These are phyloP conservation scores for Nyctalus aviator DNA, from an alignment of 2,797 vertebrate species.

Conservation along the genomic window DNA sequence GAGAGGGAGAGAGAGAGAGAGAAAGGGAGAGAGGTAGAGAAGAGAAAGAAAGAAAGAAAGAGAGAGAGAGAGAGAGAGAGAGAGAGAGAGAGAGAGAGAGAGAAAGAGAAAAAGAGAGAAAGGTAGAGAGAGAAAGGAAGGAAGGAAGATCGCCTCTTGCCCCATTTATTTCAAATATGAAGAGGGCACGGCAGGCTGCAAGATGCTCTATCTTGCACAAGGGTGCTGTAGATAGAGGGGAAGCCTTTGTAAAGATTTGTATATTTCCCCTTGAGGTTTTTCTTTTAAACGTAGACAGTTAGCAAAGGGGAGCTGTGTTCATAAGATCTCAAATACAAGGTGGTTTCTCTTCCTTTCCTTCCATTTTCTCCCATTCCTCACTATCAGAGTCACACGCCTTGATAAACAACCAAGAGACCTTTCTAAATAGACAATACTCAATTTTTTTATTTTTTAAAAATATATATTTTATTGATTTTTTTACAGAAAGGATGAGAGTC, in stretches of 20 bases:
- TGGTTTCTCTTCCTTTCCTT: not conserved
- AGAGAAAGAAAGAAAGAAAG: not conserved
- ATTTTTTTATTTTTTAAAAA: not conserved
- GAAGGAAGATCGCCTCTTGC: not conserved
- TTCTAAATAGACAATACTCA: not conserved
- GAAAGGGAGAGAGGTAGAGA: not conserved
- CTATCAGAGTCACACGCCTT: conserved; percentile 25
- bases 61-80: not conserved
- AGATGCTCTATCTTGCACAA: conserved; percentile 55
- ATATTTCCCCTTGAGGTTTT: not conserved
- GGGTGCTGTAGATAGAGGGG: not conserved
- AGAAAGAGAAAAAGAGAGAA: no score
- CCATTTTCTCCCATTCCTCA: not conserved
- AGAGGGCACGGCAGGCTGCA: conserved; percentile 22
- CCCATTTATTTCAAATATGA: conserved; percentile 53
- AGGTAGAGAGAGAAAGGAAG: not conserved
- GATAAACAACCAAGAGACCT: conserved; percentile 17
- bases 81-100: not conserved
- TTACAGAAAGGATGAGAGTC: no score
- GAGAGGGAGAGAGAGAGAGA: no score
- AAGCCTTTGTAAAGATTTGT: conserved; percentile 63
- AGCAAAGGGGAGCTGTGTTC: conserved; percentile 16
- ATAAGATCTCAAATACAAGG: not conserved
- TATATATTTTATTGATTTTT: no score
- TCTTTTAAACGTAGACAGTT: not conserved